Evolutionary conservation across 37 sponge, comb jelly and placozoan genomes (phyloP), one percentile per base, ranked within the genome.

Genomic region (Haliclona indistincta): DNA sequence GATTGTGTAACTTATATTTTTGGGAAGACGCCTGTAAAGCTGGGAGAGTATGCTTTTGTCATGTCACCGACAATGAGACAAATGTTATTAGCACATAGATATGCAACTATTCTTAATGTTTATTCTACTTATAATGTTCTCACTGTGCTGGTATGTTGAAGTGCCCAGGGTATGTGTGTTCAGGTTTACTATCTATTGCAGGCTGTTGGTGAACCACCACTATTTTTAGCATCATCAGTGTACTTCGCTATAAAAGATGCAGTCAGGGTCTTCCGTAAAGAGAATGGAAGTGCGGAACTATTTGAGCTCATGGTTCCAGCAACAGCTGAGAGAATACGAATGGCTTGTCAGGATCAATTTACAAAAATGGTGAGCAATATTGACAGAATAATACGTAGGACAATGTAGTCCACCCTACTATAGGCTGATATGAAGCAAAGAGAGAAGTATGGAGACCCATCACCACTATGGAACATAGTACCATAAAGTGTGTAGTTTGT

Each of bases 131-230:
- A 22, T 73, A 53, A n/a, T n/a, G n/a, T n/a, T n/a, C n/a, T n/a
- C n/a, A n/a, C n/a, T n/a, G n/a, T n/a, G n/a, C n/a, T n/a, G n/a
- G n/a, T n/a, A n/a, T n/a, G n/a, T n/a, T n/a, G n/a, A n/a, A n/a
- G n/a, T n/a, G n/a, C n/a, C n/a, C n/a, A n/a, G n/a, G n/a, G n/a
- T n/a, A n/a, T n/a, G n/a, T n/a, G n/a, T n/a, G n/a, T n/a, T n/a
- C 28, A n/a, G n/a, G n/a, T n/a, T n/a, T 58, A 20, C 28, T n/a
- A 25, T 25, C 17, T 38, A 17, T 15, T 45, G 4, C 23, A 82
- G 83, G 74, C 68, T 52, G 39, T 74, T 69, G 83, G 83, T 52
- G 83, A 82, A 34, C 83, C 83, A 15, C 83, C 83, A 34, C 37
- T 82, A 37, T 64, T 75, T 33, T 34, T 82, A 20, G 83, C 68